Percentiles rank a stretch among this genome's conserved stretches.
These are phyloP conservation scores for Drosophila sturtevanti DNA, from an alignment of 1,140 invertebrate species.

Conservation along the genomic window DNA sequence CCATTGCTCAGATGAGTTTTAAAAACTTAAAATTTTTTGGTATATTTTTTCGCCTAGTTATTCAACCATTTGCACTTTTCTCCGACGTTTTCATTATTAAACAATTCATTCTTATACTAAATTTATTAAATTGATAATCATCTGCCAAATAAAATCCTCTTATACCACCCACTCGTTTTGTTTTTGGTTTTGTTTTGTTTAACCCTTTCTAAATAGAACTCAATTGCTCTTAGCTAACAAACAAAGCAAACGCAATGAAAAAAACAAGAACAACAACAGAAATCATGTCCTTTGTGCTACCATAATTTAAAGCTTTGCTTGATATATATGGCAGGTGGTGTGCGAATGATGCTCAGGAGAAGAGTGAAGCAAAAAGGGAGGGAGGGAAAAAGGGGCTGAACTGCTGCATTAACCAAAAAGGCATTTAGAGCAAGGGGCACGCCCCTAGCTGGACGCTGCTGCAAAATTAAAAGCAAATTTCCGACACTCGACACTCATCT, in stretches of 20 bases:
- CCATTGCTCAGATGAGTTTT: too few species aligned
- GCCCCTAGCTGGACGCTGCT: conserved; percentile 32
- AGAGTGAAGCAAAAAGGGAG: not conserved
- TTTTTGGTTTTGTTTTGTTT: conserved; percentile 1
- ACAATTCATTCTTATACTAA: too few species aligned
- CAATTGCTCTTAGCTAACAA: conserved; percentile 6
- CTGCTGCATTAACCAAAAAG: conserved; percentile 63
- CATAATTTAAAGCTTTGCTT: conserved; percentile 46
- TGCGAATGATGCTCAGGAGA: conserved; percentile 18
- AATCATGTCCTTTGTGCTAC: conserved; percentile 29
- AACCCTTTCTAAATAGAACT: conserved; percentile 2
- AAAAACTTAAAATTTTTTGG: too few species aligned
- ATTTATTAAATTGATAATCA: not conserved
- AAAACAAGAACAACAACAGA: conserved; percentile 16
- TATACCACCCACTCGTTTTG: not conserved
- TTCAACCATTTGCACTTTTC: too few species aligned
- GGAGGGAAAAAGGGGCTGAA: not conserved
- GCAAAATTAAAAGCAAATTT: conserved; percentile 77
- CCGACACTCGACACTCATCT: conserved; percentile 55
- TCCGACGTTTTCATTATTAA: too few species aligned
- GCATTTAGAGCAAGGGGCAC: conserved; percentile 48
- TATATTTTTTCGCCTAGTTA: too few species aligned
- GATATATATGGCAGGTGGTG: conserved; percentile 53
- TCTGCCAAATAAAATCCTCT: not conserved
- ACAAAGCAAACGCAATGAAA: conserved; percentile 10